Conservation (phyloP, 1,140 invertebrate genomes). For the Latrodectus geometricus region DNA sequence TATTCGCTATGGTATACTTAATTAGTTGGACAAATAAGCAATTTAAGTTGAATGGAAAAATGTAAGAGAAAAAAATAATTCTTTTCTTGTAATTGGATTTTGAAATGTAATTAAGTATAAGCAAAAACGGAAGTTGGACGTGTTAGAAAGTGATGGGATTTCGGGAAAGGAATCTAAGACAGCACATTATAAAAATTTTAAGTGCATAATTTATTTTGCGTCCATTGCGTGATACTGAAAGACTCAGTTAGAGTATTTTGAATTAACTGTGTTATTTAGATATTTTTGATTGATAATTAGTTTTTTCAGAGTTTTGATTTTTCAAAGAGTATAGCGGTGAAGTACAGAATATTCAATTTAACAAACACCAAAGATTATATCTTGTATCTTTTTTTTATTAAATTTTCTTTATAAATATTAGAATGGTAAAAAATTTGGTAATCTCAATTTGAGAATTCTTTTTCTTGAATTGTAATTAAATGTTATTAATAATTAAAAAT, state of each 20-base stretch:
- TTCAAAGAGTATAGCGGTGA: no score
- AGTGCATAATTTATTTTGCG: background rate
- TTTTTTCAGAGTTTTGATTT: background rate
- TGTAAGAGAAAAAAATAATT: conserved; percentile 16
- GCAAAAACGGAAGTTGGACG: background rate
- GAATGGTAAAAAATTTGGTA: no score
- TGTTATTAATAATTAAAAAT: no score
- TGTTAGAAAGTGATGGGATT: background rate
- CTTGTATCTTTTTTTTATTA: no score
- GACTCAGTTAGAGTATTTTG: background rate
- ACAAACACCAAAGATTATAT: no score
- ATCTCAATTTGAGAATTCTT: no score
- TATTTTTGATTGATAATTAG: background rate
- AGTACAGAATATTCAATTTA: no score
- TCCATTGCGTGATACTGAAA: background rate
- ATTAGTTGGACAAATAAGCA: conserved; percentile 39
- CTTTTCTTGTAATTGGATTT: conserved; percentile 44
- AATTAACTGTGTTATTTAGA: background rate
- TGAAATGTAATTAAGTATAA: conserved; percentile 49
- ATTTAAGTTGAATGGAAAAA: background rate
- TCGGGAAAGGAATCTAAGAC: background rate
- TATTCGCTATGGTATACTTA: conserved; percentile 29
- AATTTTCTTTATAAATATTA: no score
- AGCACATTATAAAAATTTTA: background rate
- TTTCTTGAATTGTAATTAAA: no score